These are phyloP conservation scores for Peribatodes rhomboidaria DNA, from an alignment of 2,888 invertebrate genomes.

Conservation along the genomic window DNA sequence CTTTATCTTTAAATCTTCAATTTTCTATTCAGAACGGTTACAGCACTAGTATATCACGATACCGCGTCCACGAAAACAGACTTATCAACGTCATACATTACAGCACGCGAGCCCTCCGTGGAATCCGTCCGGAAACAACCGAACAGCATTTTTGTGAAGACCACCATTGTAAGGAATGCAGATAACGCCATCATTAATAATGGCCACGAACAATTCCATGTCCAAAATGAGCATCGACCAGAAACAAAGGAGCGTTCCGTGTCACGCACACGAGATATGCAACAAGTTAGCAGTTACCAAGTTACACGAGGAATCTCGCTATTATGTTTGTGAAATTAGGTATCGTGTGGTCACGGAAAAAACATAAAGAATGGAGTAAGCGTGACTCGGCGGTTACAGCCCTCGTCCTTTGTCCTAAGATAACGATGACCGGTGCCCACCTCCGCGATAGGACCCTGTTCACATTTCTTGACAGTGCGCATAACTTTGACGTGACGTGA, in stretches of 20 bases:
- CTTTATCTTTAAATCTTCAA: neutral
- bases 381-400: slow-evolving; percentile 36
- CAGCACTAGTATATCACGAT: slow-evolving; percentile 5
- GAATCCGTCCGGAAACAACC: slow-evolving; percentile 30
- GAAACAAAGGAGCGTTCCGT: slow-evolving; percentile 36
- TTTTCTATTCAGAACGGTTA: neutral
- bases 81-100: slow-evolving; percentile 22
- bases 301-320: slow-evolving; percentile 40
- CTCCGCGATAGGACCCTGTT: slow-evolving; percentile 33
- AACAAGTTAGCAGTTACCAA: slow-evolving; percentile 40
- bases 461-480: slow-evolving; percentile 31
- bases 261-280: slow-evolving; percentile 46
- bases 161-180: slow-evolving; percentile 33
- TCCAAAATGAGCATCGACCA: slow-evolving; percentile 37
- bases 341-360: slow-evolving; percentile 50
- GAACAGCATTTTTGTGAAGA: slow-evolving; percentile 34
- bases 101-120: slow-evolving; percentile 16
- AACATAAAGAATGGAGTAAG: slow-evolving; percentile 48
- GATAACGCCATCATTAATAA: slow-evolving; percentile 34
- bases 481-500: slow-evolving; percentile 6
- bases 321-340: slow-evolving; percentile 49
- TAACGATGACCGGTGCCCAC: slow-evolving; percentile 44
- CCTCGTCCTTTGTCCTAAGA: slow-evolving; percentile 46
- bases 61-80: slow-evolving; percentile 15
- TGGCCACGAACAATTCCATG: slow-evolving; percentile 29